Base-by-base conservation (phyloP, 2,888 invertebrate species). In the Panzeria rudis region DNA sequence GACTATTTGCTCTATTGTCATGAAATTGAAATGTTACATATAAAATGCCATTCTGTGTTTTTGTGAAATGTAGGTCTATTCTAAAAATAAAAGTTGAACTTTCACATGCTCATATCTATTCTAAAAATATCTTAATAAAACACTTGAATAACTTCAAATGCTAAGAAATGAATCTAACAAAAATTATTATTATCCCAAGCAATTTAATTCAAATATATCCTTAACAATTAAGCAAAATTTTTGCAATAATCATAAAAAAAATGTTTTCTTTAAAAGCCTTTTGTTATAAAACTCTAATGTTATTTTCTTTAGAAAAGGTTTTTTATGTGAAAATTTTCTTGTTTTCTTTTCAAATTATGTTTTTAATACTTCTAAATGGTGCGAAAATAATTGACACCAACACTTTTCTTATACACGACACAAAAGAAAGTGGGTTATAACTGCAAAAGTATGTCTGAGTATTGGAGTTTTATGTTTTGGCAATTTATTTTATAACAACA, bases 341-440 rank as follows among this genome's bases (percentile, higher is more conserved):
- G 9, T 38, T 15, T 25, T 50, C 29, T 38, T 25, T 56, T 25
- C 3, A 17, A 32, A 44, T n/a, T 32, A 17, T 23, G 25, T 64
- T 54, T 41, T 29, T 44, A 56, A 47, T 29, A 25, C 29, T 59
- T 72, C 20, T 47, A 78, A 85, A 85, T 85, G 85, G 85, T 79
- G 85, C 82, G 82, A 82, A 85, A 75, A 82, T 85, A 85, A 85
- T 85, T 85, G 85, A 78, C 85, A 85, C 80, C 75, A 75, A 85
- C 64, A 66, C 23, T 52, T 47, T 64, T 78, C 13, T 38, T 11
- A 15, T 17, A 52, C 62, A 29, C 29, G 32, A 17, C 29, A 52
- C 52, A 29, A 64, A 41, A 64, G 20, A n/a, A 29, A 35, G 56
- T 56, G 44, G 17, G 1, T 15, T 38, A n/a, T 11, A 52, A 35